Percentiles rank a stretch among this genome's conserved stretches.
Conservation (phyloP, 2,888 invertebrate genomes). For the Ennomos fuscantarius region DNA sequence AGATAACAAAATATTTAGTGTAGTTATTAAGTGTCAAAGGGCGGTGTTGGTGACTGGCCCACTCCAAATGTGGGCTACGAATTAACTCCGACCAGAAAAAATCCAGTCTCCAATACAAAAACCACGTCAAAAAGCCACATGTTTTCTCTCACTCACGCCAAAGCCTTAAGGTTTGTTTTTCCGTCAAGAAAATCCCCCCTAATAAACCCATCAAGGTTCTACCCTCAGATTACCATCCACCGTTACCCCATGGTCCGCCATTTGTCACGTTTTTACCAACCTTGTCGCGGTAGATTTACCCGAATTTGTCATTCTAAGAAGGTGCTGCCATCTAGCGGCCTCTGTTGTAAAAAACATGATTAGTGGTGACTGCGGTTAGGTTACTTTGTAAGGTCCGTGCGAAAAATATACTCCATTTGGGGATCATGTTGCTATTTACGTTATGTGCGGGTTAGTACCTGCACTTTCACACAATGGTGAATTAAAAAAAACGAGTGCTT, state of each 20-base stretch:
- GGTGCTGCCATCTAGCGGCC: constrained; percentile 15
- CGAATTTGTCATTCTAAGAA: constrained; percentile 38
- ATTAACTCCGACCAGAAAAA: too few species aligned
- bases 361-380: constrained; percentile 1
- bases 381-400: not conserved
- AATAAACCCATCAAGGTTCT: constrained; percentile 17
- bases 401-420: too few species aligned
- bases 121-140: too few species aligned
- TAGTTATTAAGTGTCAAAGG: too few species aligned
- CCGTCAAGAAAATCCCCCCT: not conserved
- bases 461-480: too few species aligned
- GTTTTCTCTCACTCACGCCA: not conserved
- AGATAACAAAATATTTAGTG: too few species aligned
- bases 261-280: constrained; percentile 26
- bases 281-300: constrained; percentile 1
- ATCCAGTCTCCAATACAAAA: too few species aligned
- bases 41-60: too few species aligned
- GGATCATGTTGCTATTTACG: too few species aligned
- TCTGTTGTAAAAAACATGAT: constrained; percentile 8
- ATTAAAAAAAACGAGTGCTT: too few species aligned
- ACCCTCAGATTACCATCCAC: constrained; percentile 13
- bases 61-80: too few species aligned
- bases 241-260: constrained; percentile 11
- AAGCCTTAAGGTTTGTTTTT: not conserved
- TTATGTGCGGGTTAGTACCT: too few species aligned